A percentile compares a stretch with the other conserved stretches of the same genome.
These are phyloP conservation scores for Distichodus sexfasciatus DNA, from an alignment of 2,797 vertebrate species.

Conservation along the genomic window DNA sequence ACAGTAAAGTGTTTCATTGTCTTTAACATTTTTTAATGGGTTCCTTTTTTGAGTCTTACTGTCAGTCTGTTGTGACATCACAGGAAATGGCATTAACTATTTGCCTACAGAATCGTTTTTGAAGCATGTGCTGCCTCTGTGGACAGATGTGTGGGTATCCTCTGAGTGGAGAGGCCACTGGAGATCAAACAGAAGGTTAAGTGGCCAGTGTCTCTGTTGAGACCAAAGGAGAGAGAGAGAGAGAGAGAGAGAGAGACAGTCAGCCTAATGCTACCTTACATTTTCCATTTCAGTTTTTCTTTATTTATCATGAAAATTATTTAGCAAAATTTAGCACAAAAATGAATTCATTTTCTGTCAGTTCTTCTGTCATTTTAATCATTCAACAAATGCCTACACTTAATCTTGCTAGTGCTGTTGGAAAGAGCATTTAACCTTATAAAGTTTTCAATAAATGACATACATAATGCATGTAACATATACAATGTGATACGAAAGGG, in stretches of 20 bases:
- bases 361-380: no score
- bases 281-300: no score
- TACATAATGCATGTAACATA: no score
- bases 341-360: no score
- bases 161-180: constrained; percentile 18
- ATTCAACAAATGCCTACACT: no score
- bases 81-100: constrained; percentile 18
- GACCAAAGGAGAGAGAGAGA: constrained; percentile 24
- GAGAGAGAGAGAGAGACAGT: constrained; percentile 16
- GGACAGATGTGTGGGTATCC: constrained; percentile 32
- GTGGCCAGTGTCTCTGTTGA: constrained; percentile 26
- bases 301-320: no score
- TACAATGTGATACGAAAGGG: no score
- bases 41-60: not conserved
- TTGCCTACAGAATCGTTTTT: not conserved
- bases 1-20: not conserved
- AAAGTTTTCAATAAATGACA: no score
- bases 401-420: no score
- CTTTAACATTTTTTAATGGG: not conserved
- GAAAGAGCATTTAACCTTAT: no score
- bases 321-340: no score
- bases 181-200: constrained; percentile 39
- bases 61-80: not conserved
- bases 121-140: constrained; percentile 1
- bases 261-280: constrained; percentile 31